A percentile compares a stretch with the other conserved stretches of the same genome.
Evolutionary conservation across 2,113 vertebrate genomes (phyloP).

Genomic region (Anolis sagrei): DNA sequence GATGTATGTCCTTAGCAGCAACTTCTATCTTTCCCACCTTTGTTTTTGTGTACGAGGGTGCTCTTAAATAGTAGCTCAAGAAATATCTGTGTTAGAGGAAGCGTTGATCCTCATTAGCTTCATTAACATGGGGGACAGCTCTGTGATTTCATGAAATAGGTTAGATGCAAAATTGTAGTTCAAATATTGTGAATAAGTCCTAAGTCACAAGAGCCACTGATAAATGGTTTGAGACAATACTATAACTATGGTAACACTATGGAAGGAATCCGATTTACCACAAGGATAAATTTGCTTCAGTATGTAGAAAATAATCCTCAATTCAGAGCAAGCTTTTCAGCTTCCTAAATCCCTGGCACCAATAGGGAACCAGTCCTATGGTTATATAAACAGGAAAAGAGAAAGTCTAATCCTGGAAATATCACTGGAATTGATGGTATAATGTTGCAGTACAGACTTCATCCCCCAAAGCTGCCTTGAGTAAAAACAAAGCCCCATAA

Average conservation of each 20-base stretch:
- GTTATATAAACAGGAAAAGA: background rate
- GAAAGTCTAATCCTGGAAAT: background rate
- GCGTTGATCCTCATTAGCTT: background rate
- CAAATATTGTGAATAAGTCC: background rate
- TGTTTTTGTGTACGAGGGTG: background rate
- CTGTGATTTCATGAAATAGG: background rate
- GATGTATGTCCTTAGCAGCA: no score
- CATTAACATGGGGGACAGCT: background rate
- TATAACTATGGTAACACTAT: background rate
- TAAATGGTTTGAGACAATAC: conserved; percentile 1
- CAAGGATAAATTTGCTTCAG: conserved; percentile 10
- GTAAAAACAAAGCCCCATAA: background rate
- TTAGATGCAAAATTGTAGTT: background rate
- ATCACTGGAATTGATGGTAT: background rate
- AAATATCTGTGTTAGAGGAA: background rate
- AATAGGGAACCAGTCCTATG: background rate
- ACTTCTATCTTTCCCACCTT: background rate
- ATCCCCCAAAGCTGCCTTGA: background rate
- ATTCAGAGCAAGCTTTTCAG: conserved; percentile 17
- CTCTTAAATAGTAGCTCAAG: background rate
- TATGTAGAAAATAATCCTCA: conserved; percentile 17
- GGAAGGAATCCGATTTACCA: background rate
- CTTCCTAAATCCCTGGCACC: conserved; percentile 10
- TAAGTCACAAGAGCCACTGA: background rate
- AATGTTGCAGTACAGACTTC: background rate